phyloP scores from a whole-genome alignment of 2,888 invertebrate species.

The Drosophila niveifrons region DNA sequence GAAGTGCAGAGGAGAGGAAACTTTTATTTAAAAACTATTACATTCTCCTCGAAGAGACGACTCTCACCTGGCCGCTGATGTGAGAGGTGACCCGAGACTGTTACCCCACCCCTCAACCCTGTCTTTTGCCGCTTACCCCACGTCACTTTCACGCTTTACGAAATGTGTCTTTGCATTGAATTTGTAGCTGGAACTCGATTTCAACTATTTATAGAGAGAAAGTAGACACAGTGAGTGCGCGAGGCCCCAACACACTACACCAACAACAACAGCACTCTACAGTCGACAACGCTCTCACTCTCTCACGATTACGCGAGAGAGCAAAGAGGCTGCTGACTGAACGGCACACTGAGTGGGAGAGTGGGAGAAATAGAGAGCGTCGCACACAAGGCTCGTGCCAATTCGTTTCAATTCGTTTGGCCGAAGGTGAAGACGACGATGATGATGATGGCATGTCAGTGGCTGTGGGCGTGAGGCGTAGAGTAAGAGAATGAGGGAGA shows the following conservation, averaged over 20 bases:
- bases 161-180: slow-evolving; percentile 63
- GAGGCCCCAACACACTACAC: neutral
- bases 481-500: neutral
- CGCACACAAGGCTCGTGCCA: slow-evolving; percentile 67
- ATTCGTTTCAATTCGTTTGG: slow-evolving; percentile 65
- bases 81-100: slow-evolving; percentile 52
- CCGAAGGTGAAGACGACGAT: slow-evolving; percentile 60
- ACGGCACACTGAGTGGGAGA: slow-evolving; percentile 15
- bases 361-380: slow-evolving; percentile 9
- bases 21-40: slow-evolving; percentile 15
- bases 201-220: slow-evolving; percentile 76
- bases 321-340: neutral
- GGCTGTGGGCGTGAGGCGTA: slow-evolving; percentile 22
- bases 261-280: slow-evolving; percentile 5
- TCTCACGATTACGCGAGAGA: slow-evolving; percentile 12
- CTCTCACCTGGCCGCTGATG: slow-evolving; percentile 42
- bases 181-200: slow-evolving; percentile 69
- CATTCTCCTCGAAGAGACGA: slow-evolving; percentile 36
- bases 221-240: slow-evolving; percentile 47
- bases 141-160: slow-evolving; percentile 70
- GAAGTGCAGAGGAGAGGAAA: neutral
- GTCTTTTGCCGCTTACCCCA: neutral
- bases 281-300: slow-evolving; percentile 26
- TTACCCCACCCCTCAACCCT: neutral
- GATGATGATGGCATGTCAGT: slow-evolving; percentile 27